Conservation (phyloP, 2,797 vertebrate species). For the Microctenopoma lineatum region DNA sequence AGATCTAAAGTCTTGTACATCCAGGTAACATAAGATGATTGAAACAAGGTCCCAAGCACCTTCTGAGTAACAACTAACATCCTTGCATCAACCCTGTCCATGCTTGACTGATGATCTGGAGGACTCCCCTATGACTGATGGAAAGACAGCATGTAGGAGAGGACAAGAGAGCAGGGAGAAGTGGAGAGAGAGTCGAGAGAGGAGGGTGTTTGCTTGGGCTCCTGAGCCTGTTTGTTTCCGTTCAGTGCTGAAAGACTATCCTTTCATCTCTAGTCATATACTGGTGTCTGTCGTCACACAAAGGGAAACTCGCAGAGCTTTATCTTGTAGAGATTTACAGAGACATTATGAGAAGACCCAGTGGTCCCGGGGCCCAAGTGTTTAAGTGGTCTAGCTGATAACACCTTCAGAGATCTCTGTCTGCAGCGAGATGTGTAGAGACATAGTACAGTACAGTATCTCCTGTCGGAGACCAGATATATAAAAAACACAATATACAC, state of each 20-base stretch:
- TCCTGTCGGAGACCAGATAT: constrained; percentile 30
- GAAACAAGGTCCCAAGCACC: constrained; percentile 36
- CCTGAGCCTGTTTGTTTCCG: constrained; percentile 74
- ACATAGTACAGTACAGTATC: constrained; percentile 27
- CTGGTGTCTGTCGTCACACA: constrained; percentile 71
- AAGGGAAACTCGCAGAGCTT: constrained; percentile 56
- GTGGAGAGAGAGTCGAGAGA: constrained; percentile 34
- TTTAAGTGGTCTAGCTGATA: constrained; percentile 73
- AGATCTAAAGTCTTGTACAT: constrained; percentile 1
- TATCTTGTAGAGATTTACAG: constrained; percentile 70
- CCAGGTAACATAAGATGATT: constrained; percentile 40
- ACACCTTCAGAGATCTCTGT: constrained; percentile 62
- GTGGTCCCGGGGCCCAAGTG: constrained; percentile 38
- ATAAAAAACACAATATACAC: constrained; percentile 3
- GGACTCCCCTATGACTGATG: constrained; percentile 65
- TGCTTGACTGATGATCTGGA: constrained; percentile 67
- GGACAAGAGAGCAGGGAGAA: constrained; percentile 38
- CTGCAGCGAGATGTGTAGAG: constrained; percentile 47
- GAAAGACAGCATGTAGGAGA: constrained; percentile 53
- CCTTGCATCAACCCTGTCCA: constrained; percentile 47
- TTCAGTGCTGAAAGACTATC: constrained; percentile 69
- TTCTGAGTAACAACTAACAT: constrained; percentile 36
- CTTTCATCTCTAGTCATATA: constrained; percentile 74
- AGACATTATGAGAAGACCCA: constrained; percentile 50
- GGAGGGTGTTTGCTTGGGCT: constrained; percentile 51